Evolutionary conservation across 1,140 invertebrate genomes (phyloP), one percentile per base, ranked within the genome.

Genomic region (Drosophila pseudoobscura): DNA sequence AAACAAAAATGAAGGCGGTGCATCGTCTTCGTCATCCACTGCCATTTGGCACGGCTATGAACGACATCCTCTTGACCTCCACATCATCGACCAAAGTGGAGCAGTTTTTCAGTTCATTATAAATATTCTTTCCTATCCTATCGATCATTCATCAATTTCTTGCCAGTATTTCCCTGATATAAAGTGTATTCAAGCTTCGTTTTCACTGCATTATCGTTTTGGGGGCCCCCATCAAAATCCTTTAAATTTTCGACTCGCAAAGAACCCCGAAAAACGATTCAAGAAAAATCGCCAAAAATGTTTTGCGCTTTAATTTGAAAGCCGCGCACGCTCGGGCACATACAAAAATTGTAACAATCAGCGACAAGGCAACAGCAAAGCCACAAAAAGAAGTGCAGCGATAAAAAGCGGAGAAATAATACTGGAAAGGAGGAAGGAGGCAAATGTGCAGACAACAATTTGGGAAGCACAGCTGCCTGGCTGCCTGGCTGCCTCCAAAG

Each of bases 321-420:
- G 52, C 50, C 54, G 52, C 49, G 56, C 62, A 31, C 71, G 71
- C 75, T 78, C 71, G 43, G 70, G 72, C 78, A 71, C 71, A 75
- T 49, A 74, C 74, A 87, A 87, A 82, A 87, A 88, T 85, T 85
- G 82, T 85, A 85, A 85, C 82, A 85, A 85, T 85, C 82, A 85
- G 82, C 82, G 76, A 73, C 75, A 61, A 61, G 29, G 47, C 62
- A 45, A 59, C 55, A 60, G 54, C 15, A 44, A 35, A 59, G 51
- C 17, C 29, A 78, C 75, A 65, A 46, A 68, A 72, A 87, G 61
- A 85, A 75, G 75, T 57, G 49, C 64, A 3, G 39, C 55, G 68
- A 55, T 46, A 69, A 69, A 54, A 64, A 83, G 63, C 64, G 79
- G 31, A 66, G 62, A 49, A 66, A 66, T 55, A 70, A 69, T 70